phyloP scores from a whole-genome alignment of 2,888 invertebrate genomes.

The Linnaemya tessellans region DNA sequence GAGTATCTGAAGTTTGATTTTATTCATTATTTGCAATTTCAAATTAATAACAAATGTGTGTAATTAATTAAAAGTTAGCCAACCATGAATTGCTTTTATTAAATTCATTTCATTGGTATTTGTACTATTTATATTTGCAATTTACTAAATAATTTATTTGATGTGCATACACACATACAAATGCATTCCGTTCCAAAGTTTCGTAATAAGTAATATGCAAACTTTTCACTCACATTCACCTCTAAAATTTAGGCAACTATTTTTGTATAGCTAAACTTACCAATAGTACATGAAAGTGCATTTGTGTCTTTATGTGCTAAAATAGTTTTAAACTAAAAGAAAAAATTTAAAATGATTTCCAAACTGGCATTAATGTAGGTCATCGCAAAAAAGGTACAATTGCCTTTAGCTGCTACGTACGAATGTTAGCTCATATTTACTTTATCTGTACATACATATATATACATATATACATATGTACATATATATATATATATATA shows the following conservation, averaged over 20 bases:
- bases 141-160: neutral
- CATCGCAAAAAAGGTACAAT: conserved; percentile 68
- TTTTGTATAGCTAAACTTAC: neutral
- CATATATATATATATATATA: conserved; percentile 22
- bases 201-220: neutral
- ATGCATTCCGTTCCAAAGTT: neutral
- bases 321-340: conserved; percentile 29
- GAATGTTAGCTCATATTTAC: conserved; percentile 14
- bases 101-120: neutral
- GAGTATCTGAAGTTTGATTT: conserved; percentile 14
- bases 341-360: conserved; percentile 33
- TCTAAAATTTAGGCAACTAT: conserved; percentile 31
- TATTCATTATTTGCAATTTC: conserved; percentile 15
- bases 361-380: conserved; percentile 67
- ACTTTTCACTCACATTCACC: conserved; percentile 39
- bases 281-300: neutral
- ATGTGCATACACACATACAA: neutral
- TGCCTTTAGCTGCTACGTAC: conserved; percentile 44
- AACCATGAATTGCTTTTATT: conserved; percentile 10
- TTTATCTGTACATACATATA: neutral
- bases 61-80: neutral
- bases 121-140: neutral
- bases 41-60: neutral
- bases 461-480: no score
- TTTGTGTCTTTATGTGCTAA: conserved; percentile 15